phyloP scores from a whole-genome alignment of 2,797 vertebrate genomes.

The Ciconia nigra region DNA sequence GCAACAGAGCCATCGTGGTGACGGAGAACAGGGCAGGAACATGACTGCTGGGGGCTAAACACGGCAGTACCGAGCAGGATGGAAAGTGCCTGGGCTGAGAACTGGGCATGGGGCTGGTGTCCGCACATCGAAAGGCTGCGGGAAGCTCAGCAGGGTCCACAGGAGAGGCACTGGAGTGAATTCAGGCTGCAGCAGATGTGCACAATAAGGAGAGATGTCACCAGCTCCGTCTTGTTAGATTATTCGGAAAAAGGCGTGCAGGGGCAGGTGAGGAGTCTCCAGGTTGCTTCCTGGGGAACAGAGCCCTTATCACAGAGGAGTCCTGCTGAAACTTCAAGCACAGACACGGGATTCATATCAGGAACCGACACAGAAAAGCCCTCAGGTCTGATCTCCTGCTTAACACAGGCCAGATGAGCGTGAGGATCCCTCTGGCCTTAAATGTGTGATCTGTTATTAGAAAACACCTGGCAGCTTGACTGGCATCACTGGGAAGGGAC shows the following conservation, averaged over 20 bases:
- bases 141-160: background rate
- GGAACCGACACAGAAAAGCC: background rate
- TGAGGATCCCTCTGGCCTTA: slow-evolving; percentile 19
- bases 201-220: background rate
- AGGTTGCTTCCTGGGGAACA: background rate
- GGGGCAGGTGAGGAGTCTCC: background rate
- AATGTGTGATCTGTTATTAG: slow-evolving; percentile 13
- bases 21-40: background rate
- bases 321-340: background rate
- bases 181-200: background rate
- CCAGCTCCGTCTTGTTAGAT: background rate
- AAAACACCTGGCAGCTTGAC: slow-evolving; percentile 22
- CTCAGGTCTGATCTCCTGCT: slow-evolving; percentile 41
- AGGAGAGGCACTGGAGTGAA: background rate
- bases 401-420: background rate
- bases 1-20: fast-evolving
- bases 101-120: background rate
- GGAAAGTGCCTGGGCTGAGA: fast-evolving
- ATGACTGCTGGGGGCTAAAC: background rate
- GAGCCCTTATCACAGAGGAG: background rate
- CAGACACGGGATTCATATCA: background rate
- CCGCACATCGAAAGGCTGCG: fast-evolving
- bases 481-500: background rate
- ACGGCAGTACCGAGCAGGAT: fast-evolving
- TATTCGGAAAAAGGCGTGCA: background rate